phyloP scores from a whole-genome alignment of 2,888 invertebrate species.

The Melanophora roralis region DNA sequence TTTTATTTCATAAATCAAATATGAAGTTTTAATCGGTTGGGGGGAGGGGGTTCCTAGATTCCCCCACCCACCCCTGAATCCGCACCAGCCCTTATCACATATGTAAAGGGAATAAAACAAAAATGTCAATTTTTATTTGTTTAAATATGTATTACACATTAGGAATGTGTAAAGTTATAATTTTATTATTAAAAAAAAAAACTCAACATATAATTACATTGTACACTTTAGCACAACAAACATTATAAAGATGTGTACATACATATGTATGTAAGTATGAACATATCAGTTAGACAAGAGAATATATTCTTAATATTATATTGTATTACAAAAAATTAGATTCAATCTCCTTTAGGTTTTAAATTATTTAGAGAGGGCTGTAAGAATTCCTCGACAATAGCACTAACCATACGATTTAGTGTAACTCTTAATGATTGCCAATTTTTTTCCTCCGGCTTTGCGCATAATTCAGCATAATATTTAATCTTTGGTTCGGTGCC shows the following conservation, averaged over 20 bases:
- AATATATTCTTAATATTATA: background rate
- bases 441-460: conserved; percentile 82
- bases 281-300: background rate
- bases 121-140: background rate
- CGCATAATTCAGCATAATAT: conserved; percentile 95
- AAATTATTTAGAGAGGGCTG: conserved; percentile 86
- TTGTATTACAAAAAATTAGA: conserved; percentile 20
- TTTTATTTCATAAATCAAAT: too few species aligned
- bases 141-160: background rate
- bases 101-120: background rate
- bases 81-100: too few species aligned
- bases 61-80: too few species aligned
- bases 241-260: background rate
- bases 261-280: background rate
- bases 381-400: conserved; percentile 87
- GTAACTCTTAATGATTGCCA: conserved; percentile 80
- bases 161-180: conserved; percentile 10
- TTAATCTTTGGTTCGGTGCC: conserved; percentile 99
- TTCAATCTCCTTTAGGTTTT: conserved; percentile 65
- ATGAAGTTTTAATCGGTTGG: too few species aligned
- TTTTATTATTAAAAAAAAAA: background rate
- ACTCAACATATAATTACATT: background rate
- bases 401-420: conserved; percentile 85
- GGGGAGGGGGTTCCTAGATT: too few species aligned
- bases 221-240: too few species aligned